phyloP scores from a whole-genome alignment of 2,113 vertebrate species.

The Miniopterus natalensis region DNA sequence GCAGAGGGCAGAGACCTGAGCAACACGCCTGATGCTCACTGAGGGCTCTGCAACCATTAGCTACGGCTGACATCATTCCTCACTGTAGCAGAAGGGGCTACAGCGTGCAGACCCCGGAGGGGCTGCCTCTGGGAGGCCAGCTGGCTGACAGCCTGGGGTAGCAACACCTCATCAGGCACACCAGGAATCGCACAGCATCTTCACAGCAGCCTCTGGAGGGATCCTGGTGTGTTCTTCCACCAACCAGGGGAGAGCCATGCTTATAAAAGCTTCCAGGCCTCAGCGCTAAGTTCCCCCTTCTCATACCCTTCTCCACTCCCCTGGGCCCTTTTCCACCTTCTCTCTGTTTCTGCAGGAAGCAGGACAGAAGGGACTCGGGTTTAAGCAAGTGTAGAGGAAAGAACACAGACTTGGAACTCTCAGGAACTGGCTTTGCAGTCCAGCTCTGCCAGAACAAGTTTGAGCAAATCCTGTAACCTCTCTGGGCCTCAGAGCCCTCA shows the following conservation, averaged over 20 bases:
- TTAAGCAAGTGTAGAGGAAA: conserved; percentile 20
- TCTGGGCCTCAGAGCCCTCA: background rate
- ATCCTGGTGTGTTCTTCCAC: background rate
- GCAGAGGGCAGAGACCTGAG: background rate
- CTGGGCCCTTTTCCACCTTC: conserved; percentile 42
- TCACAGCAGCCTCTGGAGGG: background rate
- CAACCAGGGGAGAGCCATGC: background rate
- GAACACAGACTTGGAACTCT: background rate
- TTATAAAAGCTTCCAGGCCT: conserved; percentile 73
- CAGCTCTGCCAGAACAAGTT: background rate
- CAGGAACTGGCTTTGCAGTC: background rate
- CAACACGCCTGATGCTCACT: rapidly evolving
- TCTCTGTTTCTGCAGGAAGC: conserved; percentile 60
- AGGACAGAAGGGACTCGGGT: background rate
- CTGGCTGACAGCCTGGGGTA: background rate
- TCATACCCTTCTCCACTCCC: background rate
- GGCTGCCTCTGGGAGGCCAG: background rate
- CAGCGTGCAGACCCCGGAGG: background rate
- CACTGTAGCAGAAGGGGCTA: background rate
- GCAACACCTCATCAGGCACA: conserved; percentile 51
- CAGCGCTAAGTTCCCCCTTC: background rate
- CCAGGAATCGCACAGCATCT: conserved; percentile 48
- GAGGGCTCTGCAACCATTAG: rapidly evolving
- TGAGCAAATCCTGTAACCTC: background rate
- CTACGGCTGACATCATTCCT: background rate